phyloP scores from a whole-genome alignment of 2,797 vertebrate species.

The Danio albolineatus region DNA sequence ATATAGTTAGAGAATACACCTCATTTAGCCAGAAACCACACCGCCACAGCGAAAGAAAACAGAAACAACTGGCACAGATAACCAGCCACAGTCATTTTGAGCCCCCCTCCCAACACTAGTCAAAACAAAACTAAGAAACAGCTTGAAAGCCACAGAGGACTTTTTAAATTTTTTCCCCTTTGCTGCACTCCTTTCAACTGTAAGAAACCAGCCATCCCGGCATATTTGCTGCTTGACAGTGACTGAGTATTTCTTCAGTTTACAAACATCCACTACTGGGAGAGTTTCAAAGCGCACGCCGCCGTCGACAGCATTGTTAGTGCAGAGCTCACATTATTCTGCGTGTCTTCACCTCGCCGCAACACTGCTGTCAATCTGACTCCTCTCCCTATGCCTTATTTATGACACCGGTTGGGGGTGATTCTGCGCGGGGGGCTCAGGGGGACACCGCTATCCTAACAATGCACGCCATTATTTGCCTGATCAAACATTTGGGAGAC shows the following conservation, averaged over 20 bases:
- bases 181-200: slow-evolving; percentile 31
- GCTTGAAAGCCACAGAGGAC: slow-evolving; percentile 41
- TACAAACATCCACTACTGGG: slow-evolving; percentile 55
- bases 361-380: slow-evolving; percentile 46
- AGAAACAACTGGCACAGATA: slow-evolving; percentile 12
- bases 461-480: slow-evolving; percentile 60
- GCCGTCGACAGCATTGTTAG: slow-evolving; percentile 58
- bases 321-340: slow-evolving; percentile 27
- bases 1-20: slow-evolving; percentile 23
- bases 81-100: slow-evolving; percentile 22
- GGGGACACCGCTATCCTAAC: slow-evolving; percentile 55
- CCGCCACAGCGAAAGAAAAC: slow-evolving; percentile 24
- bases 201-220: slow-evolving; percentile 51
- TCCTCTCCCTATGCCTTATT: slow-evolving; percentile 60
- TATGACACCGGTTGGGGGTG: slow-evolving; percentile 52
- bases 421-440: slow-evolving; percentile 10
- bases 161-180: slow-evolving; percentile 34
- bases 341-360: slow-evolving; percentile 39
- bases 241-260: slow-evolving; percentile 58
- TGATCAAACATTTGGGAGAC: slow-evolving; percentile 64
- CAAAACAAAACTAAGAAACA: slow-evolving; percentile 49
- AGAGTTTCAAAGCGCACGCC: slow-evolving; percentile 61
- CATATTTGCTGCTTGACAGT: slow-evolving; percentile 58
- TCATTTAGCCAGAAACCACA: slow-evolving; percentile 17
- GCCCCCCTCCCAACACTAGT: slow-evolving; percentile 29